A percentile compares a stretch with the other conserved stretches of the same genome.
Conservation (phyloP, 2,888 invertebrate species). For the Neoscelio sp. region DNA sequence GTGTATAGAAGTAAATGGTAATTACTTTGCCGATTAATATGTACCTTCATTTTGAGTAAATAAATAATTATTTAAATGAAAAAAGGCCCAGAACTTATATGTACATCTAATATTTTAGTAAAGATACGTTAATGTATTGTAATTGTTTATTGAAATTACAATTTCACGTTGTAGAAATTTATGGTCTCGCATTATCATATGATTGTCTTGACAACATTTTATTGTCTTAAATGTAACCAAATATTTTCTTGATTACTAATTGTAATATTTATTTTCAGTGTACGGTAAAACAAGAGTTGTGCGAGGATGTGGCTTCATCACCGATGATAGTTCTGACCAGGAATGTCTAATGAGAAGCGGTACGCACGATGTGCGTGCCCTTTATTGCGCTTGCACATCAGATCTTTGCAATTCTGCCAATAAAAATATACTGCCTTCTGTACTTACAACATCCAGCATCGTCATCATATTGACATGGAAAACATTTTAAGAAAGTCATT, state of each 20-base stretch:
- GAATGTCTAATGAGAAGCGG: constrained; percentile 89
- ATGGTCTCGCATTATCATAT: too few species aligned
- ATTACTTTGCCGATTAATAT: too few species aligned
- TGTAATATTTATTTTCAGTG: constrained; percentile 85
- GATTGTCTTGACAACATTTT: neutral
- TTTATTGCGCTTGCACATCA: constrained; percentile 91
- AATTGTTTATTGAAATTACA: too few species aligned
- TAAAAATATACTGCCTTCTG: constrained; percentile 45
- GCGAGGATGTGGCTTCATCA: constrained; percentile 91
- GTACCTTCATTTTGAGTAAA: too few species aligned
- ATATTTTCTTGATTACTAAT: too few species aligned
- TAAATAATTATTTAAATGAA: too few species aligned
- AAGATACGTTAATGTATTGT: too few species aligned
- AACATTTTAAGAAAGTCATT: constrained; percentile 20
- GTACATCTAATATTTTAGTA: too few species aligned
- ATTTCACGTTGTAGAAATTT: too few species aligned
- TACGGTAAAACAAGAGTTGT: constrained; percentile 90
- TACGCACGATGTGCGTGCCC: constrained; percentile 89
- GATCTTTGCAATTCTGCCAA: constrained; percentile 89
- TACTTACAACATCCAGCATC: constrained; percentile 20
- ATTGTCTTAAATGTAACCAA: too few species aligned
- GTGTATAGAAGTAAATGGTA: too few species aligned
- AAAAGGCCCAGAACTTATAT: too few species aligned
- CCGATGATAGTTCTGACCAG: constrained; percentile 85
- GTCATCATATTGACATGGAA: constrained; percentile 40